Evolutionary conservation across 2,113 vertebrate genomes (phyloP), one percentile per base, ranked within the genome.

Genomic region (Potamarius usumacintae): DNA sequence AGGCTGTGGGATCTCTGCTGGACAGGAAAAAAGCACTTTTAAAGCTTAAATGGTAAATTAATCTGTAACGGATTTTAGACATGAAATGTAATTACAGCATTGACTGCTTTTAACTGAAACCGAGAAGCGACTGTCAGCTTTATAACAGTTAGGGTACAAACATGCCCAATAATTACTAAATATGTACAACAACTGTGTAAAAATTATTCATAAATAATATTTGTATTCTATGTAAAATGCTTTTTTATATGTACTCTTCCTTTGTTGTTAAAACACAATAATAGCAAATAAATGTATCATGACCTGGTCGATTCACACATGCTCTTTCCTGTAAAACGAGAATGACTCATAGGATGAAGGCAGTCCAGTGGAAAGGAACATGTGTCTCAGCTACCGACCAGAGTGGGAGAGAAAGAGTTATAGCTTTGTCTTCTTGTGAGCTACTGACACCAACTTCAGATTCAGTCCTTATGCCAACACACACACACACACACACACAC

Each of bases 361-460:
- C 84, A 74, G 86, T 86, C 86, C 88, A 89, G 76, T 77, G 84
- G 88, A 89, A 91, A 90, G 85, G 55, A 86, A 88, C 88, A 74
- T 82, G 74, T 52, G 60, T 85, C 83, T 90, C 88, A 60, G 85
- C 87, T 84, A 92, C 85, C 87, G 84, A 91, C 90, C 85, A 82
- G 87, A 88, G 48, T 69, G 77, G 48, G 65, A 57, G 87, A 85
- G 71, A 83, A 86, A 87, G 85, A 85, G 79, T 86, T 88, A 90
- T 85, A 82, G 86, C 77, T 85, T 90, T 92, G 92, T 94, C 92
- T 91, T 92, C 90, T 94, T 60, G 74, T 93, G 92, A 92, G 92
- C 89, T 91, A 89, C 88, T 87, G 91, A 92, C 89, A 90, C 78
- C 85, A 85, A 72, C 80, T 82, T 87, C 85, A 79, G 76, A 52